phyloP scores from a whole-genome alignment of 2,113 vertebrate species.

The Vimba vimba region DNA sequence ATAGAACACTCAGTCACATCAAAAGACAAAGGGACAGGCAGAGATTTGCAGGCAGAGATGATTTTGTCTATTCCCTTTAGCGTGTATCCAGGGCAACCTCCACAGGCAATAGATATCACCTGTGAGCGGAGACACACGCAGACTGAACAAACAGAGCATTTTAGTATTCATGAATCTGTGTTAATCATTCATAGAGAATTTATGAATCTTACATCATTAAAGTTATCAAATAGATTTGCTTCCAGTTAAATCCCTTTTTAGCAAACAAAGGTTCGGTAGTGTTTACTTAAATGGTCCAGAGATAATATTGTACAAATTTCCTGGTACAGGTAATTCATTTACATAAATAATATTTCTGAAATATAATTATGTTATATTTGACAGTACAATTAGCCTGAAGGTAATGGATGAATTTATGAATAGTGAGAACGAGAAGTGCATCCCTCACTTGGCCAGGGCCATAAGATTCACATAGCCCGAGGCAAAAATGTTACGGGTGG shows the following conservation, averaged over 20 bases:
- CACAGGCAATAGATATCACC: conserved; percentile 10
- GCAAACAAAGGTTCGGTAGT: background rate
- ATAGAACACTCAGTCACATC: background rate
- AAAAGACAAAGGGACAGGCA: conserved; percentile 19
- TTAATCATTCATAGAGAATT: conserved; percentile 12
- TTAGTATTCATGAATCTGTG: background rate
- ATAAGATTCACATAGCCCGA: background rate
- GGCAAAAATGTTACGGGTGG: background rate
- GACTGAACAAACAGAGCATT: background rate
- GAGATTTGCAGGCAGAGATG: conserved; percentile 12
- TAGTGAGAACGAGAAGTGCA: background rate
- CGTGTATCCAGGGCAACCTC: conserved; percentile 9
- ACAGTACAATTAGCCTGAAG: background rate
- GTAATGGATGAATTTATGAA: background rate
- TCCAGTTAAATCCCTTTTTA: background rate
- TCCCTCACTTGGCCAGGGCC: background rate
- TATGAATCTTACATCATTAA: conserved; percentile 1
- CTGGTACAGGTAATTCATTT: background rate
- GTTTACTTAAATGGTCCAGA: background rate
- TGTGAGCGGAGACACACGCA: background rate
- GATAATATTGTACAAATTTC: background rate
- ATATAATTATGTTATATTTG: background rate
- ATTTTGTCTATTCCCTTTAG: conserved; percentile 13
- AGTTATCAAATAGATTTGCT: background rate
- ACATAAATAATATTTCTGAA: background rate